Evolutionary conservation across 2,888 invertebrate species (phyloP).

Genomic region (Acanthococcus lagerstroemiae): DNA sequence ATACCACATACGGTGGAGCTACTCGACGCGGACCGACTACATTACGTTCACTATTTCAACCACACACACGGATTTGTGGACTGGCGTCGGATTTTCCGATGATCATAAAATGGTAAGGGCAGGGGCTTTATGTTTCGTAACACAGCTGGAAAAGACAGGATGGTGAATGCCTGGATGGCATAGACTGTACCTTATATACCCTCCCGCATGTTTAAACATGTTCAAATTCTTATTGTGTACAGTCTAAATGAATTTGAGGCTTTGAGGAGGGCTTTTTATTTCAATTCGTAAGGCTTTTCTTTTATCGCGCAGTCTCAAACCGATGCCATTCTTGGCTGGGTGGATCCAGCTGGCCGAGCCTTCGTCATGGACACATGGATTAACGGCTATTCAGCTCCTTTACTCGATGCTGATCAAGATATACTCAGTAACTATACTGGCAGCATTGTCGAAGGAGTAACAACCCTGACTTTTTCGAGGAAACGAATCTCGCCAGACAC

Average conservation of each 20-base stretch:
- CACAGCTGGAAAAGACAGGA: too few species aligned
- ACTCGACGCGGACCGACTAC: conserved; percentile 56
- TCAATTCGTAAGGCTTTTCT: too few species aligned
- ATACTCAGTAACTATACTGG: conserved; percentile 59
- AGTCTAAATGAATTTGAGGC: too few species aligned
- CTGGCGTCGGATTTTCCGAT: conserved; percentile 79
- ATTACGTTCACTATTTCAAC: conserved; percentile 72
- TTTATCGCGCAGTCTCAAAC: conserved; percentile 66
- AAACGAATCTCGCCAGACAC: conserved; percentile 64
- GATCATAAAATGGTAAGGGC: conserved; percentile 72
- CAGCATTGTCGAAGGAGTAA: conserved; percentile 60
- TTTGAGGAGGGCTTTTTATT: too few species aligned
- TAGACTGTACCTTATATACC: too few species aligned
- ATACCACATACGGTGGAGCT: conserved; percentile 72
- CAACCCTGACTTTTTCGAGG: conserved; percentile 66
- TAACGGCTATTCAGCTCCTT: conserved; percentile 63
- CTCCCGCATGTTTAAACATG: too few species aligned
- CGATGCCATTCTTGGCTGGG: conserved; percentile 81
- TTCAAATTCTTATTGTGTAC: too few species aligned
- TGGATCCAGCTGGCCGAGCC: conserved; percentile 65
- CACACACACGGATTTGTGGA: conserved; percentile 69
- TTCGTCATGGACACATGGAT: conserved; percentile 87
- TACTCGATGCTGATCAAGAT: conserved; percentile 64
- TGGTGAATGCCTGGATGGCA: too few species aligned
- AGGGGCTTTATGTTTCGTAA: too few species aligned